Evolutionary conservation across 2,888 invertebrate genomes (phyloP).

Genomic region (Sinotaia quadrata): DNA sequence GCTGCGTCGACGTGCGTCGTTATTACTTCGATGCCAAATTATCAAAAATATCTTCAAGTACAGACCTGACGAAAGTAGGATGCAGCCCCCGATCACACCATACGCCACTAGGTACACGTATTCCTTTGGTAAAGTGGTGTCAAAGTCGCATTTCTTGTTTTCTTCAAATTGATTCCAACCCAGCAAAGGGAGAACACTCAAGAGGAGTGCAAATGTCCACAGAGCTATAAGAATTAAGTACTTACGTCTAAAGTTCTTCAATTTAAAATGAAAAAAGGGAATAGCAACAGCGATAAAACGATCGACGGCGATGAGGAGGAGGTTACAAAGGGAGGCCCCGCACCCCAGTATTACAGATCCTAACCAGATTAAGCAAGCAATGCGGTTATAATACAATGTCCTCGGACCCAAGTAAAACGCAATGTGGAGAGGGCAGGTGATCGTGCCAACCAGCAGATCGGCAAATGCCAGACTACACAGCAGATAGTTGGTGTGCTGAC

Average conservation of each 20-base stretch:
- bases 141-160: slow-evolving; percentile 39
- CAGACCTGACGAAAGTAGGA: slow-evolving; percentile 34
- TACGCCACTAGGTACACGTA: slow-evolving; percentile 39
- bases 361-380: slow-evolving; percentile 42
- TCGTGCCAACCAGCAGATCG: slow-evolving; percentile 42
- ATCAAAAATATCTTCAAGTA: slow-evolving; percentile 42
- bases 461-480: slow-evolving; percentile 43
- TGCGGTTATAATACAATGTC: slow-evolving; percentile 28
- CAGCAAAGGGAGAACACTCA: slow-evolving; percentile 39
- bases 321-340: slow-evolving; percentile 41
- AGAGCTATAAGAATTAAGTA: slow-evolving; percentile 30
- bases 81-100: slow-evolving; percentile 32
- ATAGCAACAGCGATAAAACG: slow-evolving; percentile 46
- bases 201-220: slow-evolving; percentile 39
- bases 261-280: slow-evolving; percentile 38
- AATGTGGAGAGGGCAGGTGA: slow-evolving; percentile 43
- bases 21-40: too few species aligned
- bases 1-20: too few species aligned
- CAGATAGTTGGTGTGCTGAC: slow-evolving; percentile 40
- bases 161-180: slow-evolving; percentile 40
- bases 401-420: slow-evolving; percentile 37
- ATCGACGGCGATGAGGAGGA: slow-evolving; percentile 44
- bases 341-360: slow-evolving; percentile 38
- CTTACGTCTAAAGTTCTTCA: slow-evolving; percentile 36
- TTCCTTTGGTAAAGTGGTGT: slow-evolving; percentile 35